Percentiles rank a stretch among this genome's conserved stretches.
Conservation (phyloP, 2,113 vertebrate species). For the Panurus biarmicus region DNA sequence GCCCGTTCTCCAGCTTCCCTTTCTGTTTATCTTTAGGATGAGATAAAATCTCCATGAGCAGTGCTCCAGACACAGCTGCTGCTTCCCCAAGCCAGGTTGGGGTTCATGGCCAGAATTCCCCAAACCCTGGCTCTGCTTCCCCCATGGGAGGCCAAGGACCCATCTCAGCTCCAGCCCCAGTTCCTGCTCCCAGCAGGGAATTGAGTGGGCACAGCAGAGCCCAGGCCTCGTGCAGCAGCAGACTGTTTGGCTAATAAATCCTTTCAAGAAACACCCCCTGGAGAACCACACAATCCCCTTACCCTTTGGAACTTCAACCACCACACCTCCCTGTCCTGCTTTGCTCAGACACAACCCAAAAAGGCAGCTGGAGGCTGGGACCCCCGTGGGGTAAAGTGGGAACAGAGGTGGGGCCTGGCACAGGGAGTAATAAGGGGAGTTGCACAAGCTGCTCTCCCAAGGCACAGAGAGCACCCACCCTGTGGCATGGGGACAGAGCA, state of each 20-base stretch:
- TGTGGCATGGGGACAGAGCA: rapidly evolving
- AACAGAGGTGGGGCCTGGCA: background rate
- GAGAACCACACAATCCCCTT: rapidly evolving
- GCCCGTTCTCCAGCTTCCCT: background rate
- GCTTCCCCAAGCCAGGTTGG: background rate
- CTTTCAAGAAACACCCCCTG: background rate
- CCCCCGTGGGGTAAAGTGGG: rapidly evolving
- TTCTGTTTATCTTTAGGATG: background rate
- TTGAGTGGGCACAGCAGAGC: background rate
- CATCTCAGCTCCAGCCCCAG: background rate
- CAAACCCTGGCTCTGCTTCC: background rate
- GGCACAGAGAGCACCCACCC: background rate
- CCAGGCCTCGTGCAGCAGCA: background rate
- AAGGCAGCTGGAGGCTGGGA: background rate
- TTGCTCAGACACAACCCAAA: background rate
- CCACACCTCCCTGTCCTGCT: background rate
- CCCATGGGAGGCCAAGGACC: background rate
- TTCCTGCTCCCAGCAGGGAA: background rate
- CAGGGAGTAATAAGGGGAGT: background rate
- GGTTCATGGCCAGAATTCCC: background rate
- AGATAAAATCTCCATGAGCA: background rate
- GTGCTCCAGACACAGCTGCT: background rate
- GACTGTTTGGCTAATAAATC: background rate
- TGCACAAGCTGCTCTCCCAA: background rate
- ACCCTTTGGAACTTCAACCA: background rate